Evolutionary conservation across 2,113 vertebrate species (phyloP), one percentile per base, ranked within the genome.

Genomic region (Orientallactaga bullata): DNA sequence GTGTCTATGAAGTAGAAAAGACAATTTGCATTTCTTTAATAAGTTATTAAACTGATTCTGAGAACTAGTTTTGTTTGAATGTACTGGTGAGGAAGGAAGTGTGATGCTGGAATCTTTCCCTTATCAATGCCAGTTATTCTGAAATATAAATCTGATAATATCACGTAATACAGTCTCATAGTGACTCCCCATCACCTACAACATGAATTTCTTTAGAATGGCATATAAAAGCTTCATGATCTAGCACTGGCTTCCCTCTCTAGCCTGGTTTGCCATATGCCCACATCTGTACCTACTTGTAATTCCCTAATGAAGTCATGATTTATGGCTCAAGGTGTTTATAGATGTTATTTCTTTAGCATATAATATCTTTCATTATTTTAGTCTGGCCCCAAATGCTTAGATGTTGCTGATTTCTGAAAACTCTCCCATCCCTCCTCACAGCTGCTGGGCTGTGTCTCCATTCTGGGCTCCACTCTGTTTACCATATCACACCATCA

Each of bases 1-100:
- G 21, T 24, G 88, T 88, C 47, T 95, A 18, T 39, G 51, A 73
- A 21, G 23, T 47, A 11, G 26, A 35, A 65, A 69, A 94, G 26
- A 78, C 60, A 20, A 83, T 69, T 58, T 26, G 18, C 51, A 65
- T 55, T 68, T 92, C 39, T 47, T 90, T 35, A 15, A 26, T 60
- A 88, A 47, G 6, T 15, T 28, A 13, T 86, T 18, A 55, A 79
- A 65, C 3, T 65, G 37, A 82, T 65, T 73, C 47, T 71, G 86
- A 86, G 35, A 16, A 60, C 17, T 61, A 63, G 20, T 91, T 92
- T 74, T 92, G 58, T 63, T 78, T 82, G 85, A 93, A 21, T 35
- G 51, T 20, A 83, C 4, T 32, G 23, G 47, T 17, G 3, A 30
- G n/a, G 32, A 84, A 77, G 79, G 35, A 28, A 23, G 1, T 2